A percentile compares a stretch with the other conserved stretches of the same genome.
Conservation (phyloP, 1,140 invertebrate species). For the Pseudomyrmex dendroicus region DNA sequence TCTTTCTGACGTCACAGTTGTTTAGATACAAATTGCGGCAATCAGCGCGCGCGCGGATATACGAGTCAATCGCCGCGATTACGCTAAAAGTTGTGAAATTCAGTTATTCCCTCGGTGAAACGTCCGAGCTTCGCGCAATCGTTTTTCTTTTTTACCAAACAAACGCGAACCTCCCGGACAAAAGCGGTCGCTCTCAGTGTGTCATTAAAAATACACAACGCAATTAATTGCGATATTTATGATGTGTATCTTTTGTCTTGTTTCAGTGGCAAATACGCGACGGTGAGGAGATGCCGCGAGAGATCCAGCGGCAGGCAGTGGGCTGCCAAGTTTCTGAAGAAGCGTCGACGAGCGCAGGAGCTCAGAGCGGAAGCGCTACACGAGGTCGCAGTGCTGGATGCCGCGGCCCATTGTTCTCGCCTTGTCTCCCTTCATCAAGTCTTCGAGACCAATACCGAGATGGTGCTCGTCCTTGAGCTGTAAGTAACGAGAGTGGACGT, state of each 20-base stretch:
- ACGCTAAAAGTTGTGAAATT: constrained; percentile 29
- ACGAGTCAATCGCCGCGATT: constrained; percentile 15
- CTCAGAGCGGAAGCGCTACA: constrained; percentile 94
- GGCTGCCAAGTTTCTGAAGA: constrained; percentile 98
- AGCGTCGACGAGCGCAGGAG: constrained; percentile 92
- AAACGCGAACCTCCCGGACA: neutral
- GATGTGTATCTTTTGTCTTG: constrained; percentile 48
- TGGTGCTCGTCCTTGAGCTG: constrained; percentile 95
- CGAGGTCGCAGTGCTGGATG: constrained; percentile 95
- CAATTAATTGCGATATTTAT: neutral
- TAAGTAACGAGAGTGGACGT: constrained; percentile 86
- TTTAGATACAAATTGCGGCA: constrained; percentile 11
- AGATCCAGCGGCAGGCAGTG: constrained; percentile 93
- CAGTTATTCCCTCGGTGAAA: constrained; percentile 40
- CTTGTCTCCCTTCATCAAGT: constrained; percentile 96
- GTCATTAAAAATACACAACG: too few relatives aligned
- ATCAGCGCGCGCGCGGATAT: neutral
- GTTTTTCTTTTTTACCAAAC: constrained; percentile 17
- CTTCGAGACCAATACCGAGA: constrained; percentile 92
- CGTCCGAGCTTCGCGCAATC: constrained; percentile 16
- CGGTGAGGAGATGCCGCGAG: constrained; percentile 95
- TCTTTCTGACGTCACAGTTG: too few relatives aligned
- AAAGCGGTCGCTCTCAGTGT: neutral
- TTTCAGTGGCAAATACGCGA: constrained; percentile 97
- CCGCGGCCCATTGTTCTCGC: constrained; percentile 91